Base-by-base conservation (phyloP, 2,797 vertebrate genomes). In the Lepidocolaptes lacrymiger region DNA sequence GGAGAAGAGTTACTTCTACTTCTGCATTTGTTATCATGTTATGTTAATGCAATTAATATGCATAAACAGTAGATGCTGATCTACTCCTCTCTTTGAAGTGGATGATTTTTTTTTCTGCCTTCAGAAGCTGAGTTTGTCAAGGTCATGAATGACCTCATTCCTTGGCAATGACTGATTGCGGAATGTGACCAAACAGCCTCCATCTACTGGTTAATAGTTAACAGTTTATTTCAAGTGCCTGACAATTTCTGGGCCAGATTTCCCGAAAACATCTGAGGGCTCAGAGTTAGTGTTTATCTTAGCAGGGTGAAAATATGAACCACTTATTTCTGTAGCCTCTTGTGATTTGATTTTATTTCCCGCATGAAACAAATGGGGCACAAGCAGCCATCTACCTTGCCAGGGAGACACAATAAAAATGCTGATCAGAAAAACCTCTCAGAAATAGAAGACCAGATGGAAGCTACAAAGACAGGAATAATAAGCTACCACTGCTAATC, bases 201-300 rank as follows among this genome's bases (percentile, higher is more conserved):
- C 37, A 27, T 30, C 58, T 80, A 41, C 75, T 73, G 49, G 83
- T 96, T 95, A 95, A 95, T 77, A 88, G 66, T 95, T 95, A 90
- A 96, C 86, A 94, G 81, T 72, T 91, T 91, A 61, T 88, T 89
- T 88, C 34, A 77, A 85, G 34, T 71, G 64, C 67, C 79, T 92
- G 69, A 90, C 63, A 74, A 91, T 74, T 89, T 89, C 88, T 75
- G 72, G 15, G 36, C 61, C 67, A 68, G 66, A 71, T 77, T 55
- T 56, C 37, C 23, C 64, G 78, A 85, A 94, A 85, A 91, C 51
- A 84, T 58, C 1, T 69, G 61, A 91, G 19, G 19, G 52, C 49
- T 93, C 52, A 62, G 37, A 62, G 69, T 96, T 94, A 96, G 96
- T 88, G 54, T 96, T 97, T 96, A 92, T 83, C 96, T 85, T 89